Evolutionary conservation across 2,113 vertebrate genomes (phyloP), one percentile per base, ranked within the genome.

Genomic region (Pollachius pollachius): DNA sequence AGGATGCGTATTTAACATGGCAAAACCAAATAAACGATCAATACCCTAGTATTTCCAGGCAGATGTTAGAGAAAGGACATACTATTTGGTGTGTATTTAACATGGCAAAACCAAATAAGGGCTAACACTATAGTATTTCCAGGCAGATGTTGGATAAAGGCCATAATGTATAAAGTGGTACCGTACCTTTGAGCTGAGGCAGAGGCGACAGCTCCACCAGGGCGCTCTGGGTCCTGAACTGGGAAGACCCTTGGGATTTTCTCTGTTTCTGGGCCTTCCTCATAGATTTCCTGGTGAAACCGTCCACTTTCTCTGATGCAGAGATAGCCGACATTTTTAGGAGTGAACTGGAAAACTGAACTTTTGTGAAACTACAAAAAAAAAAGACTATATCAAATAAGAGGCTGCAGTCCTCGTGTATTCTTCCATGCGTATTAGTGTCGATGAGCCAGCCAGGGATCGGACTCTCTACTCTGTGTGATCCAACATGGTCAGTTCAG

Each of bases 231-330:
- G 90, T 94, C 70, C 95, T 94, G 88, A 96, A 99, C 91, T 97
- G 96, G 69, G 97, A 98, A 34, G 97, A 99, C 80, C 97, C 94
- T 77, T 97, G 96, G 54, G 95, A 95, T 81, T 92, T 93, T 81
- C 94, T 94, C 94, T 96, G 96, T 77, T 93, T 92, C 91, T 96
- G 96, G 74, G 95, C 97, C 91, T 97, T 98, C 89, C 95, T 94
- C 93, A 99, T 90, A 48, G 97, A 98, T 90, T 97, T 97, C 88
- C 96, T 94, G 69, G 96, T 98, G 85, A 99, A 99, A 62, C 97
- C 97, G 79, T 99, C 97, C 94, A 98, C 97, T 91, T 99, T 99
- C 92, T 99, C 97, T 78, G 95, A 90, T 74, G 97, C 96, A 52
- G 96, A 96, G 90, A 98, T 95, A 87, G 95, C 93, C 93, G 95